Evolutionary conservation across 2,113 vertebrate genomes (phyloP), one percentile per base, ranked within the genome.

Genomic region (Pachycephala philippinensis): DNA sequence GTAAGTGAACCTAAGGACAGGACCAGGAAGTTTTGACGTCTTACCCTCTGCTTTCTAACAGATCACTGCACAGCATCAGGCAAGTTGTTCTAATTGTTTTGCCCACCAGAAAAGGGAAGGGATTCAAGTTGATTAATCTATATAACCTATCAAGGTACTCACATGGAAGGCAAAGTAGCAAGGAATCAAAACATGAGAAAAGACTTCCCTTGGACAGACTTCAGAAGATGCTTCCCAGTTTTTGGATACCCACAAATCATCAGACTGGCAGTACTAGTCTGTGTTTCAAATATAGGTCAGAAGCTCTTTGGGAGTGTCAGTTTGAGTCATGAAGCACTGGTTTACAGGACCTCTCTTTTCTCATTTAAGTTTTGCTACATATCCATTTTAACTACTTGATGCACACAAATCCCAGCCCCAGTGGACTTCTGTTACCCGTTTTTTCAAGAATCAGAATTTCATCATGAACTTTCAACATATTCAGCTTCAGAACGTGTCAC

Each of bases 191-290:
- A 74, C 47, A 93, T 70, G 52, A 85, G 53, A 76, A 77, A 86
- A 77, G 7, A 74, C 24, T 92, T 90, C 85, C 45, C 59, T 74
- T 59, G 40, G 63, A 85, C 59, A 71, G 52, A 75, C 79, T 81
- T 88, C 4, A 83, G 70, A 93, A 74, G 85, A 92, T 93, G 83
- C 60, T 89, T 96, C 92, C 64, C 64, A 64, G 72, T 81, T 93
- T 94, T 95, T 60, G 64, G 71, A 96, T 93, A 90, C 88, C 76
- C 90, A 94, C 81, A 95, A 96, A 96, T 89, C 95, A 94, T 78
- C 88, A 95, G 92, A 96, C 96, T 96, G 92, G 93, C 92, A 96
- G 76, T 94, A 94, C 96, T 64, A 93, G 93, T 96, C 92, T 89
- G 24, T 6, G 10, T 64, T 84, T 94, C 85, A 94, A 93, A 96